Base-by-base conservation (phyloP, 2,113 vertebrate genomes). In the Pachypanchax playfairii region DNA sequence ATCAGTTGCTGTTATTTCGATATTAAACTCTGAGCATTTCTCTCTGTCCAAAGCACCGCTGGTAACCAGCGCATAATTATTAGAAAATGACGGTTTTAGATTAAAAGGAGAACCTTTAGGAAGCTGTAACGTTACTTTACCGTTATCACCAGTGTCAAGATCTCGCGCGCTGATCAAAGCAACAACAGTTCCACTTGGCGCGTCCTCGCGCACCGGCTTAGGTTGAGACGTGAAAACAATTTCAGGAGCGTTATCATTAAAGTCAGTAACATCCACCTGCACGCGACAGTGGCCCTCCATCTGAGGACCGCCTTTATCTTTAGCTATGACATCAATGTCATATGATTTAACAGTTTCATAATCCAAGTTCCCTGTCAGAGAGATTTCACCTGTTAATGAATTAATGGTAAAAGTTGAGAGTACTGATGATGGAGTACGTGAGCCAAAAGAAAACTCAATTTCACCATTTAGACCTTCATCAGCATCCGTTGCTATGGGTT, bases 61-160 rank as follows among this genome's bases (percentile, higher is more conserved):
- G 0, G 93, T 95, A 15, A 97, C 85, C 50, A 98, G 74, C 0
- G 94, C 94, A 46, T 96, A 98, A 77, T 96, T 95, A 67, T 97
- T 96, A 54, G 94, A 93, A 67, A 93, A 91, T 0, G 95, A 93
- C 0, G 84, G 80, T 67, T 90, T 95, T 15, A 88, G 80, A 51
- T 71, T 82, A 80, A 98, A 98, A 2, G 94, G 95, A 31, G 93
- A 84, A 0, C 76, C 46, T 0, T 91, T 88, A 10, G 83, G 68
- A 13, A 96, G 82, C 6, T 79, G 79, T 57, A 96, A 83, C 6
- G 54, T 62, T 0, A 91, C 84, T 75, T 85, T 88, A 0, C 85
- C 83, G 5, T 91, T 92, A n/a, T 85, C 56, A 24, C 69, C 81
- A 0, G 89, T 80, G 18, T 92, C 91, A 17, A 85, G 47, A 18